These are phyloP conservation scores for Pantherophis guttatus DNA, from an alignment of 2,113 vertebrate genomes.

Conservation along the genomic window DNA sequence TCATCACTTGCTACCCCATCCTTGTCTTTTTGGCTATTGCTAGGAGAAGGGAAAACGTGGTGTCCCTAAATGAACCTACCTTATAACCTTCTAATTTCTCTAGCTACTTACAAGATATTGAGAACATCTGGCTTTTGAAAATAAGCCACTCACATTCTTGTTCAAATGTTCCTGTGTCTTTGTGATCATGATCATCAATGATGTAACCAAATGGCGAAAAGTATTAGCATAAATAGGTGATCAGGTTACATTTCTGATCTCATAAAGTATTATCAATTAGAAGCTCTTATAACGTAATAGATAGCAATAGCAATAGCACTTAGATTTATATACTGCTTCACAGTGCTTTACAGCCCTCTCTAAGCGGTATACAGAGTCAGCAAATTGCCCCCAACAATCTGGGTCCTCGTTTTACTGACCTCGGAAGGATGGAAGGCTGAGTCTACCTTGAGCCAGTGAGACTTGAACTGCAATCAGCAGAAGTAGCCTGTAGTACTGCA, in stretches of 20 bases:
- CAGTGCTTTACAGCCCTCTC: too few species aligned
- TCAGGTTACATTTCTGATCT: not conserved
- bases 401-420: too few species aligned
- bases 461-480: too few species aligned
- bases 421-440: too few species aligned
- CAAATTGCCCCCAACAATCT: too few species aligned
- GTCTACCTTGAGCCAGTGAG: too few species aligned
- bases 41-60: not conserved
- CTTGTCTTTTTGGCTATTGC: not conserved
- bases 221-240: not conserved
- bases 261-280: not conserved
- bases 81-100: not conserved
- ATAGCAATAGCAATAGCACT: too few species aligned
- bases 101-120: not conserved
- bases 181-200: not conserved
- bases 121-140: not conserved
- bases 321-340: too few species aligned
- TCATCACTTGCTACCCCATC: not conserved
- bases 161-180: not conserved
- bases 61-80: not conserved
- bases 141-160: not conserved
- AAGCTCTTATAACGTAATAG: not conserved
- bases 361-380: too few species aligned
- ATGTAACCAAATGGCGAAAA: not conserved
- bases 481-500: too few species aligned